Evolutionary conservation across 1,140 invertebrate species (phyloP), one percentile per base, ranked within the genome.

Genomic region (Cydia splendana): DNA sequence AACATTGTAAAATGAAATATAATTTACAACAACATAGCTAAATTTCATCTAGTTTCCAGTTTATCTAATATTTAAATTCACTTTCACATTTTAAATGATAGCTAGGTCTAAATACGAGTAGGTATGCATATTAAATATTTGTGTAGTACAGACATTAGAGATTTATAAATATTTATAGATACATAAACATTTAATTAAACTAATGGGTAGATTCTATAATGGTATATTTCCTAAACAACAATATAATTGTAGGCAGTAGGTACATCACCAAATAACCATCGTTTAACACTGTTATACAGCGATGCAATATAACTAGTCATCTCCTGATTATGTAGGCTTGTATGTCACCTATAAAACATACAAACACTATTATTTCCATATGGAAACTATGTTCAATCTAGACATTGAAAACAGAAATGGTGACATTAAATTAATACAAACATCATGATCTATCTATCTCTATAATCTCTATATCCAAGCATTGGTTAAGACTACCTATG

Each of bases 341-440:
- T 62, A 62, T 62, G 57, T 62, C 18, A 62, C 57, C 57, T 62
- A 62, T n/a, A 62, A 62, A 62, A 62, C 51, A 53, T 7, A 53
- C 48, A 53, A 13, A 57, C 20, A 62, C 57, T 24, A 62, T 53
- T 7, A 53, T 53, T 53, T 7, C 51, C n/a, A 53, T 18, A 53
- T 53, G 4, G 3, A 3, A 53, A n/a, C n/a, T 53, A 53, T 18
- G 4, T n/a, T 7, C 5, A 53, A 53, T 53, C 51, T 53, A 53
- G n/a, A 53, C 51, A 7, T 42, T 42, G 9, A 10, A 48, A 48
- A 48, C 24, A 24, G 2, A 24, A 0, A 24, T 24, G 24, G 24
- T 24, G 24, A 2, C 24, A 24, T 45, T 45, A 13, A 42, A 42
- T 10, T 10, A 42, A 7, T 10, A 42, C 1, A 42, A 10, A 42